Conservation (phyloP, 1,140 invertebrate genomes). For the Ditylenchus dipsaci region DNA sequence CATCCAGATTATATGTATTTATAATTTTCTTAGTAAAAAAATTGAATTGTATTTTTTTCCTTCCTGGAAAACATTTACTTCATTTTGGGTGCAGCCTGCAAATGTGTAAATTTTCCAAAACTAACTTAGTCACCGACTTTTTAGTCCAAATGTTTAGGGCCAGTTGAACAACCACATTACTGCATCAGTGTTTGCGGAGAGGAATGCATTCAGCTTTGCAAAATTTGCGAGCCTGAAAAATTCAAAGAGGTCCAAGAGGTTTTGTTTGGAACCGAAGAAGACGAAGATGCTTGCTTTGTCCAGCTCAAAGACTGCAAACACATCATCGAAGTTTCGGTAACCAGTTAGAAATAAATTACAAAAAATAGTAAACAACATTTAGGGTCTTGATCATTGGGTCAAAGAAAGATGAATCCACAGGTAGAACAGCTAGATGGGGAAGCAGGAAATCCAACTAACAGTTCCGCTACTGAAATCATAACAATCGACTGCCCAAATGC, state of each 20-base stretch:
- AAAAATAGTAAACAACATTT: background rate
- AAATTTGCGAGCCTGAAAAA: constrained; percentile 32
- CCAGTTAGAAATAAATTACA: background rate
- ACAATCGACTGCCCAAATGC: constrained; percentile 14
- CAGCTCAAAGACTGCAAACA: constrained; percentile 50
- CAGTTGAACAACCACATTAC: constrained; percentile 6
- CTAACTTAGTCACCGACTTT: background rate
- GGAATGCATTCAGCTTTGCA: constrained; percentile 49
- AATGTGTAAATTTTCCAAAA: background rate
- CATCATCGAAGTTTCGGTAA: constrained; percentile 42
- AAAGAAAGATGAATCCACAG: background rate
- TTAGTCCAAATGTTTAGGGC: background rate
- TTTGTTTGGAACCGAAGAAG: constrained; percentile 59
- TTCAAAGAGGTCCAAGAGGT: constrained; percentile 52
- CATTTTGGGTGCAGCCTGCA: background rate
- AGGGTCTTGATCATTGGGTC: constrained; percentile 7
- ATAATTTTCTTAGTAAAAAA: too few relatives aligned
- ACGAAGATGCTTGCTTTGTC: constrained; percentile 50
- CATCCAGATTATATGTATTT: too few relatives aligned
- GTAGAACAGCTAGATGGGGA: too few relatives aligned
- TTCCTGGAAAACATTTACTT: background rate
- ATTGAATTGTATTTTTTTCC: too few relatives aligned
- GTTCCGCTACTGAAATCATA: constrained; percentile 6
- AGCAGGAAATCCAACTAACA: too few relatives aligned
- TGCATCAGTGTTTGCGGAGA: constrained; percentile 56